Evolutionary conservation across 64 coral and sea anemone genomes (phyloP).

Genomic region (Montipora efflorescens): DNA sequence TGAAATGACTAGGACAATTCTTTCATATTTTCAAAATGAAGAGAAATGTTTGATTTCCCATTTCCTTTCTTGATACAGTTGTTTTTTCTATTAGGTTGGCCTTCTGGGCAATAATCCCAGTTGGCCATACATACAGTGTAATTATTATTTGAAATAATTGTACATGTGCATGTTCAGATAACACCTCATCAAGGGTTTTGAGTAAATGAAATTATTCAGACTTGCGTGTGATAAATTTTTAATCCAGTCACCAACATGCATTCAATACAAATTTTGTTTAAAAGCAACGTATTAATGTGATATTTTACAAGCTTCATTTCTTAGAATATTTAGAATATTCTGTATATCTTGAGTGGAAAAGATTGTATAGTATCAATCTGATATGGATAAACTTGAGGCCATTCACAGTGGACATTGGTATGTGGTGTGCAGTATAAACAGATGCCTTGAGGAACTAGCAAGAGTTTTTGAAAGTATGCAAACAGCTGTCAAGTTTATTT

Average conservation of each 20-base stretch:
- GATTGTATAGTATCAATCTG: neutral
- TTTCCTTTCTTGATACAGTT: too few species aligned
- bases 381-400: constrained; percentile 58
- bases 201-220: neutral
- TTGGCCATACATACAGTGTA: too few species aligned
- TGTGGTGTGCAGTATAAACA: constrained; percentile 69
- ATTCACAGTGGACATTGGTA: constrained; percentile 75
- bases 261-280: neutral
- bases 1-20: too few species aligned
- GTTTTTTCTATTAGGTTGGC: too few species aligned
- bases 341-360: too few species aligned
- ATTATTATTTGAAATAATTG: too few species aligned
- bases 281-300: neutral
- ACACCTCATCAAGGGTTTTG: too few species aligned
- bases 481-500: constrained; percentile 36
- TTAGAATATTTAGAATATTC: neutral
- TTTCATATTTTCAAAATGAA: too few species aligned
- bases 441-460: constrained; percentile 64
- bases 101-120: too few species aligned
- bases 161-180: too few species aligned
- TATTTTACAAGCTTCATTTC: neutral
- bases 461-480: constrained; percentile 66
- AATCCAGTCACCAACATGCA: neutral
- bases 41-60: too few species aligned
- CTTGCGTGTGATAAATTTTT: neutral